Base-by-base conservation (phyloP, 2,113 vertebrate genomes). In the Halcyon senegalensis region DNA sequence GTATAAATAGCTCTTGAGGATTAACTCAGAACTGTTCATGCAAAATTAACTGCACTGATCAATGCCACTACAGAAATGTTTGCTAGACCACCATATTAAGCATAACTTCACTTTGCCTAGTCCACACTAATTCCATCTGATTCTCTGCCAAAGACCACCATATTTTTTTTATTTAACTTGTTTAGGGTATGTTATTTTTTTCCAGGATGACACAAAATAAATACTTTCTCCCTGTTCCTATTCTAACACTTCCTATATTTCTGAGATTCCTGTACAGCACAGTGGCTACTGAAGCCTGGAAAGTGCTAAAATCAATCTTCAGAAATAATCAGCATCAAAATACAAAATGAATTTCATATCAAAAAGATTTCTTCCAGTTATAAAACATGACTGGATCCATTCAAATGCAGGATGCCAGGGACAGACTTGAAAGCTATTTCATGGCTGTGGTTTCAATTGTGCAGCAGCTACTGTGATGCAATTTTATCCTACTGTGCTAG, bases 381-480 rank as follows among this genome's bases (percentile, higher is more conserved):
- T 20, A 33, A 90, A 89, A 90, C 27, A 72, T 51, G 48, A 86
- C 43, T 41, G 43, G 16, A 78, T 81, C 48, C 16, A 69, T 80
- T 90, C 66, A 87, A 84, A 93, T 51, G 56, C 76, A 64, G 33
- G 27, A 51, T 78, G 64, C 46, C 64, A 67, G 63, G 31, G 30
- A 88, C 51, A 93, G 68, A 74, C 41, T 24, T 68, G 73, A 92
- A 94, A 93, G 72, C 44, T 94, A 88, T 96, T 96, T 96, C 90
- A 84, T 93, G 90, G 76, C 88, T 93, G 58, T 82, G 53, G 64
- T 92, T 97, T 90, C 85, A 89, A 53, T 77, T 92, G 48, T 75
- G 67, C 69, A 78, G 72, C 63, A 92, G 27, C 68, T 84, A 78
- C 51, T 58, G 30, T 56, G 72, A 90, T 78, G 64, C 84, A 95